Percentiles rank a stretch among this genome's conserved stretches.
phyloP scores from a whole-genome alignment of 2,113 vertebrate genomes.

The Cryptoleucopteryx plumbea region DNA sequence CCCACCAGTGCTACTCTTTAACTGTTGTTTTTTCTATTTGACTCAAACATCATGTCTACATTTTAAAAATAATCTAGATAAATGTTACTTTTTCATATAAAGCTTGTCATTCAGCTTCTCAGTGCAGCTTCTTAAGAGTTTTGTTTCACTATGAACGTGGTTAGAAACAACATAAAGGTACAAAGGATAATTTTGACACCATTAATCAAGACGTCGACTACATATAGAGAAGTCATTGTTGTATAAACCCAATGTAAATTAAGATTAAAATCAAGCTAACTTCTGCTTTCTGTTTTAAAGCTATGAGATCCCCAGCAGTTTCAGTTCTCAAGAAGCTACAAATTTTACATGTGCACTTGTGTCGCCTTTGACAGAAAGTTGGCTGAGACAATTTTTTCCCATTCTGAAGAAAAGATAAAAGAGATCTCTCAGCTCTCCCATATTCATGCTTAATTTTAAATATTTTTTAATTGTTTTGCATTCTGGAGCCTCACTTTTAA shows the following conservation, averaged over 20 bases:
- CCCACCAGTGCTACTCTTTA: neutral
- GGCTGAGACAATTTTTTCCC: neutral
- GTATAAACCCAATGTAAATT: conserved; percentile 39
- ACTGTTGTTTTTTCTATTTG: neutral
- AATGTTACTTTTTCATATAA: neutral
- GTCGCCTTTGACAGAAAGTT: neutral
- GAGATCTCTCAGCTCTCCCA: neutral
- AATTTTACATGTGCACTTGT: neutral
- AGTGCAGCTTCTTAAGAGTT: neutral
- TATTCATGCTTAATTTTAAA: neutral
- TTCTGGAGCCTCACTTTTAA: neutral
- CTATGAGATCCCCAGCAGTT: neutral
- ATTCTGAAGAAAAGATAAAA: neutral
- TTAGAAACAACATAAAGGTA: neutral
- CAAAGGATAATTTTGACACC: neutral
- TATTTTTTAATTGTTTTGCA: neutral
- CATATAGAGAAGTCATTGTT: neutral
- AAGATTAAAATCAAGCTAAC: neutral
- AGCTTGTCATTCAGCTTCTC: neutral
- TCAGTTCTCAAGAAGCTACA: neutral
- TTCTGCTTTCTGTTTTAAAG: conserved; percentile 44
- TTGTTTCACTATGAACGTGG: neutral
- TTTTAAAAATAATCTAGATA: neutral
- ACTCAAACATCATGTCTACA: neutral
- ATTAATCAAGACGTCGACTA: neutral